Conservation (phyloP, 2,888 invertebrate species). For the Rhopalosiphum nymphaeae region DNA sequence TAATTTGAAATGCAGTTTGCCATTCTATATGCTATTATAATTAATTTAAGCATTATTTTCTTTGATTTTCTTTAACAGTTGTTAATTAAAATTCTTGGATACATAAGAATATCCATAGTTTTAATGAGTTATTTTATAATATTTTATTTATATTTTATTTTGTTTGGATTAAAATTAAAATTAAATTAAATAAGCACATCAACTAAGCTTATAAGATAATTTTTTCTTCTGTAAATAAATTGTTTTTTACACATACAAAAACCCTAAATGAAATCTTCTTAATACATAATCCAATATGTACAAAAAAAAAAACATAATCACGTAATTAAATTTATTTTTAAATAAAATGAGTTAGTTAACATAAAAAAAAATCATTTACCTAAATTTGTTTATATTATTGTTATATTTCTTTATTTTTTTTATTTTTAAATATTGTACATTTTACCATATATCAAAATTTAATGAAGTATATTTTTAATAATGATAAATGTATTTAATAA, state of each 20-base stretch:
- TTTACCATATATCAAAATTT: background rate
- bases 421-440: background rate
- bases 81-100: background rate
- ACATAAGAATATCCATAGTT: background rate
- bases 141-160: background rate
- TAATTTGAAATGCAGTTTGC: background rate
- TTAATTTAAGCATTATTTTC: slow-evolving; percentile 15
- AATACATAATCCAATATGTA: background rate
- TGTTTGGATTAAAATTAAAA: background rate
- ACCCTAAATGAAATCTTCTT: background rate
- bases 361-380: background rate
- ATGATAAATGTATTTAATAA: background rate
- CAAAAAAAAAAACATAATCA: background rate
- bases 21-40: background rate
- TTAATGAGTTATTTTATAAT: background rate
- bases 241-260: background rate
- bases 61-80: background rate
- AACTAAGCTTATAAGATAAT: background rate
- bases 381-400: background rate
- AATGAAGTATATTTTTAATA: background rate
- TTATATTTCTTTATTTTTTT: background rate
- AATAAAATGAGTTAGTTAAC: background rate
- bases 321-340: background rate
- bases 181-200: background rate
- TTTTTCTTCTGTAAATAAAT: background rate